Conservation (phyloP, 1,140 invertebrate species). For the Aphis gossypii region DNA sequence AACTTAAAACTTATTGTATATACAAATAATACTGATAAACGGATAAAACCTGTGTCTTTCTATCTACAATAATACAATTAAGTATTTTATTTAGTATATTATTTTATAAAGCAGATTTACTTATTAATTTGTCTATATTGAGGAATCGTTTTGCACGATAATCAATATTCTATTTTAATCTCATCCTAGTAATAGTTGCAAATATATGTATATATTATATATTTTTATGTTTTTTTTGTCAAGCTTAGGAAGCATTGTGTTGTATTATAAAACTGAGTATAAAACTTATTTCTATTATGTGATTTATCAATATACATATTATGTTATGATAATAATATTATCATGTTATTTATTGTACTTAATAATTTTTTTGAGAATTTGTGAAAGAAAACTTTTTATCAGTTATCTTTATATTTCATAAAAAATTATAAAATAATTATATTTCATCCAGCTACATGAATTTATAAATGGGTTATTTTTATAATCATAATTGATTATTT, state of each 20-base stretch:
- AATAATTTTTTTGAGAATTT: neutral
- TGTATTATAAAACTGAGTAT: neutral
- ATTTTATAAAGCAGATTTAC: slow-evolving; percentile 8
- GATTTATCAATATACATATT: slow-evolving; percentile 7
- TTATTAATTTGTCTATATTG: neutral
- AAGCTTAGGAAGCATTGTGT: neutral
- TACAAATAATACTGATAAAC: neutral
- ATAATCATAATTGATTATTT: slow-evolving; percentile 16
- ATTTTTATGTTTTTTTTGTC: slow-evolving; percentile 43
- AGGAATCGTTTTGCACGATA: slow-evolving; percentile 2
- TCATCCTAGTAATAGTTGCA: slow-evolving; percentile 30
- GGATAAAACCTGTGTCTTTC: slow-evolving; percentile 43
- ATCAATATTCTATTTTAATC: slow-evolving; percentile 42
- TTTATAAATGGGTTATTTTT: slow-evolving; percentile 6
- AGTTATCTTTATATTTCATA: neutral
- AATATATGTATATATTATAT: neutral
- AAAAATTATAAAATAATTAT: too few relatives aligned
- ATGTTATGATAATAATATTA: slow-evolving; percentile 3
- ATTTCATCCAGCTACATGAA: neutral
- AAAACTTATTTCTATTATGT: slow-evolving; percentile 35
- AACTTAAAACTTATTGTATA: neutral
- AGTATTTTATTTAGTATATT: slow-evolving; percentile 35
- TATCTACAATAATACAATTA: slow-evolving; percentile 1
- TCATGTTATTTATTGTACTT: slow-evolving; percentile 15
- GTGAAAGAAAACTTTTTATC: slow-evolving; percentile 16